A percentile compares a stretch with the other conserved stretches of the same genome.
Evolutionary conservation across 2,797 vertebrate genomes (phyloP).

Genomic region (Loris lydekkerianus): DNA sequence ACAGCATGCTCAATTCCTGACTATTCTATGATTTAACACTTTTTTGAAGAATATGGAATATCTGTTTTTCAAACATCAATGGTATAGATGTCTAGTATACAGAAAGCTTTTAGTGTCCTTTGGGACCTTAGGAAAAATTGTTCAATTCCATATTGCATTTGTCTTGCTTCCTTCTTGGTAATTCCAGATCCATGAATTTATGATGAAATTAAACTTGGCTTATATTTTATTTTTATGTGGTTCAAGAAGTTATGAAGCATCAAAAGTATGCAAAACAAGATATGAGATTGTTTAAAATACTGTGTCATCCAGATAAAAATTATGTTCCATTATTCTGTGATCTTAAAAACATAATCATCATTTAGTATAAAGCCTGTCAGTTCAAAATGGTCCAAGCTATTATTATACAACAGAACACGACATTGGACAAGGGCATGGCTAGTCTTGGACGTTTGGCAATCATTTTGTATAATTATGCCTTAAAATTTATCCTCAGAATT

Average conservation of each 20-base stretch:
- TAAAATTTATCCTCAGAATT: not conserved
- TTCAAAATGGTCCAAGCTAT: not conserved
- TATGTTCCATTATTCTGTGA: not conserved
- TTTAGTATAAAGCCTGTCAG: not conserved
- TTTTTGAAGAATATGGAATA: not conserved
- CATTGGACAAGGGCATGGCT: not conserved
- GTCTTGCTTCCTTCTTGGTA: not conserved
- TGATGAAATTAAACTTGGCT: not conserved
- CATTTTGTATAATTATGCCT: not conserved
- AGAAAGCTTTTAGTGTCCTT: not conserved
- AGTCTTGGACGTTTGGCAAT: not conserved
- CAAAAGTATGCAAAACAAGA: not conserved
- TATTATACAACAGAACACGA: not conserved
- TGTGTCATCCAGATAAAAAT: not conserved
- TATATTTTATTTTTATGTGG: not conserved
- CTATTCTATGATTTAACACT: not conserved
- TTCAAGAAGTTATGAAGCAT: conserved; percentile 1
- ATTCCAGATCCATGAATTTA: not conserved
- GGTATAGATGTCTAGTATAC: not conserved
- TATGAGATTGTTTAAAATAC: not conserved
- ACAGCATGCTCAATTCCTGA: not conserved
- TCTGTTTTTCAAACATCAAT: conserved; percentile 10
- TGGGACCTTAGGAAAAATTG: not conserved
- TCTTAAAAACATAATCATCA: not conserved
- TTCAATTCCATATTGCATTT: not conserved